Percentiles rank a stretch among this genome's conserved stretches.
phyloP scores from a whole-genome alignment of 2,888 invertebrate genomes.

The Eumacrocentrus americanus region DNA sequence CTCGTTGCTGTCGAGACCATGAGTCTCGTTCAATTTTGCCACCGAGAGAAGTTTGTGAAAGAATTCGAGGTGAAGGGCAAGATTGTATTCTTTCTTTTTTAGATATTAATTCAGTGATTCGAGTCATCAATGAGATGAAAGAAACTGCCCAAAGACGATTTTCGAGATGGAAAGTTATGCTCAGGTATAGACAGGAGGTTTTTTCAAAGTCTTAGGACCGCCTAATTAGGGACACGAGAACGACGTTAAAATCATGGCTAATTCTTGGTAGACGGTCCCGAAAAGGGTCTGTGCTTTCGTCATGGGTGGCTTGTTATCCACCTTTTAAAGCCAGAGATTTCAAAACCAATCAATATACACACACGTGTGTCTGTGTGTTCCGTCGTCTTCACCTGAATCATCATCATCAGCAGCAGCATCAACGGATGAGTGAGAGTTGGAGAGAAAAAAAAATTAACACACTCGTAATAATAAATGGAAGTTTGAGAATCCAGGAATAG shows the following conservation, averaged over 20 bases:
- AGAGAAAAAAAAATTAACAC: not conserved
- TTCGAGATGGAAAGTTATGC: not conserved
- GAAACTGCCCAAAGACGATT: too few species aligned
- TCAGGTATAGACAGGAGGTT: conserved; percentile 48
- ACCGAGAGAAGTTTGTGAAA: not conserved
- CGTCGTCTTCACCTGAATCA: not conserved
- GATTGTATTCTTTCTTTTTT: not conserved
- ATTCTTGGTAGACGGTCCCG: conserved; percentile 17
- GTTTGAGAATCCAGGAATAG: conserved; percentile 13
- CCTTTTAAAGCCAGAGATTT: not conserved
- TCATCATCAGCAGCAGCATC: too few species aligned
- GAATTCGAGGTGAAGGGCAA: conserved; percentile 13
- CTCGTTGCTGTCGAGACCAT: not conserved
- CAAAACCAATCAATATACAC: not conserved
- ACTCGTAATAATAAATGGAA: not conserved
- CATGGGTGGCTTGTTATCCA: conserved; percentile 15
- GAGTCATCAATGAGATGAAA: too few species aligned
- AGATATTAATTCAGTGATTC: too few species aligned
- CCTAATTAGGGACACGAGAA: conserved; percentile 50
- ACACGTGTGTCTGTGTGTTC: not conserved
- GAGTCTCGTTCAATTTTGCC: not conserved
- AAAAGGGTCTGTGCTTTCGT: conserved; percentile 1
- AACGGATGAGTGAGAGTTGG: not conserved
- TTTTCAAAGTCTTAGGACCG: conserved; percentile 43
- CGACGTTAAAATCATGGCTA: conserved; percentile 47